Evolutionary conservation across 2,888 invertebrate species (phyloP), one percentile per base, ranked within the genome.

Genomic region (Tetramorium bicarinatum): DNA sequence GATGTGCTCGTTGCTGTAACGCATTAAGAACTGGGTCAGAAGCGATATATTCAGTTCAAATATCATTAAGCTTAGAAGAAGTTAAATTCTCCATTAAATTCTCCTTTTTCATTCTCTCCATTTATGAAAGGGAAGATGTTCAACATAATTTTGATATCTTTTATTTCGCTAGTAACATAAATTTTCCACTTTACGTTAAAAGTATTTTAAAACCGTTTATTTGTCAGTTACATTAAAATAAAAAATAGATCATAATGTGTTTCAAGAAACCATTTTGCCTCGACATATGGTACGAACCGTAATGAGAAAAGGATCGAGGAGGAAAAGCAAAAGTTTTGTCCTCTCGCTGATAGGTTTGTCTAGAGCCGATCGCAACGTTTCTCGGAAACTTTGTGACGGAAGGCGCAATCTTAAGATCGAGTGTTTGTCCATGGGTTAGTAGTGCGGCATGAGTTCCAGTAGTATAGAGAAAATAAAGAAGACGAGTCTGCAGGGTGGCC

Each of bases 401-500:
- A 87, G 67, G 69, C 34, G 64, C 62, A 81, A 82, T 82, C 79
- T 84, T 83, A 76, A 49, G 83, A 83, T 76, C 69, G 44, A 81
- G 84, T 77, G 75, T 84, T 72, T 85, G 86, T 80, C 84, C 77
- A 82, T 83, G 82, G 84, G 84, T 87, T 87, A 88, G 82, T 77
- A 84, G 85, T 82, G 82, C 66, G 83, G 76, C 41, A 72, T 81
- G 82, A 88, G 87, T 83, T 62, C 82, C 66, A 64, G 69, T 80
- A 71, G 85, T 79, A 79, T 86, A 85, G 80, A 84, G 84, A 84
- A 82, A 88, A 86, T 85, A 88, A 86, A 85, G 82, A 83, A 87
- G 86, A 72, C 62, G 82, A 85, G 88, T 90, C 89, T 87, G 87
- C 91, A 92, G 92, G 92, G 92, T 92, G 92, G 93, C 91, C 93